A percentile compares a stretch with the other conserved stretches of the same genome.
phyloP scores from a whole-genome alignment of 2,797 vertebrate species.

The Phoebastria nigripes region DNA sequence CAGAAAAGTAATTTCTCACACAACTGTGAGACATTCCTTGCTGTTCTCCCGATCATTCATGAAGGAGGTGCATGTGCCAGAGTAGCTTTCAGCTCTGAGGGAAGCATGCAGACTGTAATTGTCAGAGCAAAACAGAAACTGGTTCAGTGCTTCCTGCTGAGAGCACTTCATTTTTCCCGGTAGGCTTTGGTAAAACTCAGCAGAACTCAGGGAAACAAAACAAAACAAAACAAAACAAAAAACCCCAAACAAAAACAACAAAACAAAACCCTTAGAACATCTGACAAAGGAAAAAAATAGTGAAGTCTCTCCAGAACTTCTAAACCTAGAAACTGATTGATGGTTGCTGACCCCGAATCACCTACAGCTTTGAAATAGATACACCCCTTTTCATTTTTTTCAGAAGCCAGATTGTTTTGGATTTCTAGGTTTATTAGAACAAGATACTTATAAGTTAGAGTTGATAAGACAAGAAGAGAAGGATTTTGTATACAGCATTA shows the following conservation, averaged over 20 bases:
- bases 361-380: not conserved
- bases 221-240: no score
- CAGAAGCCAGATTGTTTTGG: not conserved
- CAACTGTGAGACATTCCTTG: not conserved
- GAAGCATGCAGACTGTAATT: not conserved
- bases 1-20: not conserved
- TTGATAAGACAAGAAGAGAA: not conserved
- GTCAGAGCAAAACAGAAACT: not conserved
- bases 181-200: not conserved
- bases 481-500: not conserved
- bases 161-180: not conserved
- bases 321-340: not conserved
- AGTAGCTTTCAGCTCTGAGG: not conserved
- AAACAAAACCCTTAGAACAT: not conserved
- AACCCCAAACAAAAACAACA: not conserved
- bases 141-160: not conserved
- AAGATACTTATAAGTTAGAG: not conserved
- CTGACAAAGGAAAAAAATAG: not conserved
- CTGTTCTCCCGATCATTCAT: not conserved
- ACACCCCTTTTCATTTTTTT: fast-evolving
- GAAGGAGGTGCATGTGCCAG: not conserved
- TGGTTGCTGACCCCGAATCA: not conserved
- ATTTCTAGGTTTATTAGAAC: not conserved
- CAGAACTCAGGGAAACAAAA: not conserved
- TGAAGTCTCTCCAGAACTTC: not conserved